phyloP scores from a whole-genome alignment of 1,140 invertebrate species.

The Fopius arisanus region DNA sequence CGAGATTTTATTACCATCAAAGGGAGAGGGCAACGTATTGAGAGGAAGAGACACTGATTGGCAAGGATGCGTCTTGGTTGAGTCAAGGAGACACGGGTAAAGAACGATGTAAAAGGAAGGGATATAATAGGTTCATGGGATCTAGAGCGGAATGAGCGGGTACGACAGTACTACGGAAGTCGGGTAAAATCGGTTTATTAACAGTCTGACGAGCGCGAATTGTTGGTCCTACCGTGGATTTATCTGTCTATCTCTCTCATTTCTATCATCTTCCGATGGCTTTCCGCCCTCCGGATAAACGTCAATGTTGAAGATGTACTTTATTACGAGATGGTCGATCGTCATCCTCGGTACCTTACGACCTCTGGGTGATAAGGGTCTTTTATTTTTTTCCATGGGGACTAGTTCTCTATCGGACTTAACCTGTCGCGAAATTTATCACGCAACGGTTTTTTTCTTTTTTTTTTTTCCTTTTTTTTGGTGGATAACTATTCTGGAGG shows the following conservation, averaged over 20 bases:
- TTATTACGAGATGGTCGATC: no score
- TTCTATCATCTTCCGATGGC: slow-evolving; percentile 1
- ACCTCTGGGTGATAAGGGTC: no score
- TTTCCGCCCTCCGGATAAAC: not conserved
- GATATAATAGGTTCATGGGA: slow-evolving; percentile 8
- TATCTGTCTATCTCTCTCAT: not conserved
- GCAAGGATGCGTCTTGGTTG: slow-evolving; percentile 18
- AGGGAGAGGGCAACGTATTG: slow-evolving; percentile 30
- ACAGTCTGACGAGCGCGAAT: slow-evolving; percentile 34
- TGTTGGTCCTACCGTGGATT: slow-evolving; percentile 25
- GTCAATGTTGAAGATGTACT: not conserved
- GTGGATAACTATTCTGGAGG: no score
- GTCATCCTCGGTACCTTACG: no score
- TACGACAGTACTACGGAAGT: slow-evolving; percentile 24
- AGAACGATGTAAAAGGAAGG: not conserved
- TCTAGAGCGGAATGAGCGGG: not conserved
- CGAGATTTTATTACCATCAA: slow-evolving; percentile 37
- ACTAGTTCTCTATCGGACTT: no score
- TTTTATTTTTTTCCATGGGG: no score
- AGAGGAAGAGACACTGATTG: slow-evolving; percentile 28
- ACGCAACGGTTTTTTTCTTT: no score
- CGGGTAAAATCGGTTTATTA: slow-evolving; percentile 35
- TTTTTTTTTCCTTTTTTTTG: no score
- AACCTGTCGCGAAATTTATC: no score
- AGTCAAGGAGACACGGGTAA: slow-evolving; percentile 6